These are phyloP conservation scores for Drosophila mauritiana DNA, from an alignment of 1,140 invertebrate genomes.

Conservation along the genomic window DNA sequence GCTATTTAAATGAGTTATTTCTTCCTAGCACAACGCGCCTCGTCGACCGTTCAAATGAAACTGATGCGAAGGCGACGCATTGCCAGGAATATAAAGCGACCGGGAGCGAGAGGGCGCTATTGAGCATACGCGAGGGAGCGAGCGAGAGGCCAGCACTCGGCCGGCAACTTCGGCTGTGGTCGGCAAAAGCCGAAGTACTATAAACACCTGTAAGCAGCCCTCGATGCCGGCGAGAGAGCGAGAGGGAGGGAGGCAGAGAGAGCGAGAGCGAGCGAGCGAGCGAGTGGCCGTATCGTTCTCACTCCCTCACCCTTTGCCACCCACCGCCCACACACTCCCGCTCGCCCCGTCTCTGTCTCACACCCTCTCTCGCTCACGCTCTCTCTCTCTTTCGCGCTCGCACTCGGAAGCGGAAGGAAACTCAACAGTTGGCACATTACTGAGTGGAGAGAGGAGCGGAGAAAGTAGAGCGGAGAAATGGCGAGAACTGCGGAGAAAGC, in stretches of 20 bases:
- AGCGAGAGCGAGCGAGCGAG: slow-evolving; percentile 5
- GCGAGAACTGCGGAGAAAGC: slow-evolving; percentile 1
- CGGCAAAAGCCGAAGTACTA: slow-evolving; percentile 19
- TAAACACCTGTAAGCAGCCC: slow-evolving; percentile 75
- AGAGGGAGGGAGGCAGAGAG: slow-evolving; percentile 9
- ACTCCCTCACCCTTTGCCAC: neutral
- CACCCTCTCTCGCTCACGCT: neutral
- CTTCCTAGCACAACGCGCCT: slow-evolving; percentile 56
- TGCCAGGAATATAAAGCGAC: slow-evolving; percentile 67
- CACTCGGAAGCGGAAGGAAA: slow-evolving; percentile 72
- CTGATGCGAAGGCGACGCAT: slow-evolving; percentile 57
- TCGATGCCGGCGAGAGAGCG: slow-evolving; percentile 43
- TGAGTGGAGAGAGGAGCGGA: slow-evolving; percentile 1
- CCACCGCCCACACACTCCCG: slow-evolving; percentile 3
- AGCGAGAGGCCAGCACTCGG: slow-evolving; percentile 14
- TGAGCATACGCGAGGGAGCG: neutral
- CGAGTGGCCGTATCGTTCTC: slow-evolving; percentile 32
- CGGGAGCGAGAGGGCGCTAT: slow-evolving; percentile 26
- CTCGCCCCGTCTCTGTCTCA: neutral
- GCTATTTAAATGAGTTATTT: neutral
- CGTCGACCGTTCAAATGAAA: slow-evolving; percentile 66
- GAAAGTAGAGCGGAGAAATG: neutral
- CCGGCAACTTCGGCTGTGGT: neutral
- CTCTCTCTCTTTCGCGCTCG: slow-evolving; percentile 6
- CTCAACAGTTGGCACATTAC: slow-evolving; percentile 81